Percentiles rank a stretch among this genome's conserved stretches.
Conservation (phyloP, 2,113 vertebrate species). For the Chionodraco myersi region DNA sequence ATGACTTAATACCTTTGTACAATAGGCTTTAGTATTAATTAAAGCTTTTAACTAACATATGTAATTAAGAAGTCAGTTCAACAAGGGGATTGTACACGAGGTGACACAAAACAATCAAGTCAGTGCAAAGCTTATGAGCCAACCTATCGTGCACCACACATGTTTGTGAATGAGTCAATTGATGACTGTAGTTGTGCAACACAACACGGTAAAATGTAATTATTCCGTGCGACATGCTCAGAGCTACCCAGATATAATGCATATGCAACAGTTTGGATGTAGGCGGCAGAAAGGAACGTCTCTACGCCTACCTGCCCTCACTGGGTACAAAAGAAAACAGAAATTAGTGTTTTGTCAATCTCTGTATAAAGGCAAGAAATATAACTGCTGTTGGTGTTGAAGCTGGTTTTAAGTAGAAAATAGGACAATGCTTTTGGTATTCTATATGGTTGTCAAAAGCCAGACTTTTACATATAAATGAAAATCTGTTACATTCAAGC, state of each 20-base stretch:
- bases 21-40: slow-evolving; percentile 38
- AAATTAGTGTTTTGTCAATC: slow-evolving; percentile 17
- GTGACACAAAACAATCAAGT: slow-evolving; percentile 49
- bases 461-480: no score
- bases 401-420: neutral
- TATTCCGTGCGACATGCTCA: neutral
- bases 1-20: slow-evolving; percentile 27
- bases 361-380: neutral
- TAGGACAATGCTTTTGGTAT: neutral
- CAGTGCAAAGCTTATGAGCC: slow-evolving; percentile 36
- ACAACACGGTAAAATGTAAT: slow-evolving; percentile 37
- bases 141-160: slow-evolving; percentile 23
- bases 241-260: slow-evolving; percentile 26
- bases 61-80: slow-evolving; percentile 38
- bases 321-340: slow-evolving; percentile 11
- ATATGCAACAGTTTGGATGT: slow-evolving; percentile 31
- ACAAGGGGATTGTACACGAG: slow-evolving; percentile 31
- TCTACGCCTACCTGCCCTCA: slow-evolving; percentile 8
- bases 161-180: slow-evolving; percentile 38
- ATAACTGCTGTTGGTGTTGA: neutral
- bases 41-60: slow-evolving; percentile 28
- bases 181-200: slow-evolving; percentile 23
- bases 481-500: no score
- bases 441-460: neutral
- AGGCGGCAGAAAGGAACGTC: slow-evolving; percentile 10